phyloP scores from a whole-genome alignment of 1,140 invertebrate genomes.

The Drosophila lacteicornis region DNA sequence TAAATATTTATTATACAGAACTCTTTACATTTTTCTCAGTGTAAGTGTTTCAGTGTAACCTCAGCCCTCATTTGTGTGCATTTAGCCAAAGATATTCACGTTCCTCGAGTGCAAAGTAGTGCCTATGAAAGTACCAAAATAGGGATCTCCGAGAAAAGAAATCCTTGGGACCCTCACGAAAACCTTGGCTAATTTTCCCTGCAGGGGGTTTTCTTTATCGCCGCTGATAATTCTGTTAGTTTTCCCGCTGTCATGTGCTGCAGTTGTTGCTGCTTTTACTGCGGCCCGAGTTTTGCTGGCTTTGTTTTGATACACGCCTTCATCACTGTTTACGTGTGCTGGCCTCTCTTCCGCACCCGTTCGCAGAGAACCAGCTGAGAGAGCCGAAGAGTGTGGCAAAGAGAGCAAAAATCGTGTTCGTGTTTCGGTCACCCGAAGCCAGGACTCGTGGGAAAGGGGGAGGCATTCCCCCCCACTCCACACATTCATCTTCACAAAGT shows the following conservation, averaged over 20 bases:
- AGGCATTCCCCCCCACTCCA: not conserved
- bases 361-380: conserved; percentile 13
- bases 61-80: conserved; percentile 21
- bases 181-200: conserved; percentile 40
- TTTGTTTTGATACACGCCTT: conserved; percentile 69
- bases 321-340: conserved; percentile 43
- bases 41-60: conserved; percentile 10
- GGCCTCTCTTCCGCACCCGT: conserved; percentile 34
- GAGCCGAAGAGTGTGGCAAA: conserved; percentile 24
- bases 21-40: not conserved
- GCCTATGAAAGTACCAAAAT: not conserved
- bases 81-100: conserved; percentile 13
- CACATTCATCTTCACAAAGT: conserved; percentile 2
- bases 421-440: conserved; percentile 11
- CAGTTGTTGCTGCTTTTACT: conserved; percentile 49
- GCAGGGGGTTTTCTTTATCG: conserved; percentile 27
- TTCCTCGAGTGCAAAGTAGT: conserved; percentile 3
- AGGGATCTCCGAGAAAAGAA: conserved; percentile 11
- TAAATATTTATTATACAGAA: no score
- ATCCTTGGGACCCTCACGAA: conserved; percentile 14
- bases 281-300: conserved; percentile 48
- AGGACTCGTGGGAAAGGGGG: conserved; percentile 14
- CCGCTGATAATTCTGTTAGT: conserved; percentile 39
- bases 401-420: conserved; percentile 33
- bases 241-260: conserved; percentile 48